Evolutionary conservation across 2,888 invertebrate genomes (phyloP), one percentile per base, ranked within the genome.

Genomic region (Salticus scenicus): DNA sequence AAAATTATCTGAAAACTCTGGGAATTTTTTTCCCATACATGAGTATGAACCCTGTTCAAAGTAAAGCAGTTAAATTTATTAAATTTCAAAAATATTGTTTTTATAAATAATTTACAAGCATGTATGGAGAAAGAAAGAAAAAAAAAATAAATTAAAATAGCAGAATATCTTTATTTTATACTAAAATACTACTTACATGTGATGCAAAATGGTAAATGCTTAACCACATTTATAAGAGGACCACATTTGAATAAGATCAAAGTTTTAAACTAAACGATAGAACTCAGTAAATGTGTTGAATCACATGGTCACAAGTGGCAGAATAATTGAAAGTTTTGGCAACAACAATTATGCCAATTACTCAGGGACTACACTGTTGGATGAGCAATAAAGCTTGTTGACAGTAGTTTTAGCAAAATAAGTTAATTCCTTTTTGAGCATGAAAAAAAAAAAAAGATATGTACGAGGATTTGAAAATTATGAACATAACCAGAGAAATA

Each of bases 131-230:
- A n/a, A n/a, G n/a, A n/a, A n/a, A n/a, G n/a, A n/a, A n/a, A n/a
- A n/a, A n/a, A n/a, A n/a, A n/a, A n/a, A n/a, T n/a, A n/a, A n/a
- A n/a, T 67, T 42, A 77, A 72, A 85, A 85, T 85, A 85, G 84
- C 84, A 85, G 84, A 85, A 85, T 84, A 84, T 85, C 84, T 85
- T 85, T 85, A 85, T 85, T 85, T 84, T 85, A 85, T 85, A 85
- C 84, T 85, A 85, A 85, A 85, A 85, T 85, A 85, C 84, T 85
- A 85, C 84, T 79, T 85, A 85, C 84, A 85, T 85, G 84, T 85
- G 84, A 85, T 85, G 84, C 84, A 85, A 85, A 85, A 85, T 85
- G 84, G 75, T 79, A 85, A 79, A 85, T 85, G 84, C 84, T 85
- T 85, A 75, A 79, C 78, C 78, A 57, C 57, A 57, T 57, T 57